phyloP scores from a whole-genome alignment of 2,888 invertebrate species.

The Chrysomela aeneicollis region DNA sequence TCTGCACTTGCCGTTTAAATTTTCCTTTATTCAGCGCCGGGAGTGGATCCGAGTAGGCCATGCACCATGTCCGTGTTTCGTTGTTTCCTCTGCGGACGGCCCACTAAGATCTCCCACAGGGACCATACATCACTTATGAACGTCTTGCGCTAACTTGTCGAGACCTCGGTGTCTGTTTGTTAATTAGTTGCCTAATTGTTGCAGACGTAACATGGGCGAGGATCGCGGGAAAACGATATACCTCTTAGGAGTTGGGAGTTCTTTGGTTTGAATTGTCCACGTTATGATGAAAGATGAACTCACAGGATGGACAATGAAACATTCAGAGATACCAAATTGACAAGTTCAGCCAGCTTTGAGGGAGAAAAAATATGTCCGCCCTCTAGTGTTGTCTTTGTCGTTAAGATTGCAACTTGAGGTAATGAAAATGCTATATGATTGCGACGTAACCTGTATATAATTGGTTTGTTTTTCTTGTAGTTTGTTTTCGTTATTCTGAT shows the following conservation, averaged over 20 bases:
- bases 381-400: no score
- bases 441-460: no score
- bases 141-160: constrained; percentile 42
- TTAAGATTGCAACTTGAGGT: no score
- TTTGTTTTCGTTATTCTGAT: no score
- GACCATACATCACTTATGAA: constrained; percentile 42
- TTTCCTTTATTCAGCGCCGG: not conserved
- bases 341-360: no score
- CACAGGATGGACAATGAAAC: no score
- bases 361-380: no score
- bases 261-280: no score
- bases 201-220: not conserved
- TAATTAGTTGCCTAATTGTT: constrained; percentile 42
- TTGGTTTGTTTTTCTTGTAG: no score
- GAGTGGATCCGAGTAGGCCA: constrained; percentile 11
- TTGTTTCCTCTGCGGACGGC: constrained; percentile 27
- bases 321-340: no score
- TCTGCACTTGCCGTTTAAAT: not conserved
- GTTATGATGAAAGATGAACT: no score
- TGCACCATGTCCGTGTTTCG: constrained; percentile 6
- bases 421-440: no score
- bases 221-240: not conserved
- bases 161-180: constrained; percentile 43
- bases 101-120: constrained; percentile 43
- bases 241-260: not conserved